Evolutionary conservation across 2,113 vertebrate species (phyloP), one percentile per base, ranked within the genome.

Genomic region (human (Homo sapiens)): DNA sequence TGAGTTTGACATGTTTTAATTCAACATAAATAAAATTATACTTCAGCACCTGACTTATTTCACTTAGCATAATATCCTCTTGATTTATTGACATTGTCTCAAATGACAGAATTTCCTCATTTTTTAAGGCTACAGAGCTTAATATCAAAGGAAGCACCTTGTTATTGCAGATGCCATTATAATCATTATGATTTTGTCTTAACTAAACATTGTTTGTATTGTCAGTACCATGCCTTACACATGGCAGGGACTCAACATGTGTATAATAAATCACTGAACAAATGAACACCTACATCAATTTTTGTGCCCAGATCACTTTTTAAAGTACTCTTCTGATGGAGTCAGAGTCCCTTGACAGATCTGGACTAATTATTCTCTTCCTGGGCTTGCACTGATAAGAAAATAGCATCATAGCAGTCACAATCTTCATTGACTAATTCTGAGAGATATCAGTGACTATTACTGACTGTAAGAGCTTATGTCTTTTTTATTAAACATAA

Each of bases 381-480:
- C 8, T 45, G 23, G n/a, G 16, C 8, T 11, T 59, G 27, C 43
- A 70, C 0, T 43, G 40, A 70, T 78, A 83, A 83, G 50, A 78
- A 86, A 88, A 70, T 76, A 61, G 38, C 0, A 88, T 52, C 40
- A 78, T 32, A 38, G 70, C 5, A 52, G 4, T 17, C 30, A 52
- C 57, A 85, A 3, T 64, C 22, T 30, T 45, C 72, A 52, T 50
- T 83, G 22, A 52, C n/a, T 17, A 93, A 55, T 89, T 84, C 14
- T 48, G 45, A 59, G 17, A 72, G 8, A 92, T 8, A 78, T 13
- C 2, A 30, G 17, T 11, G 1, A 17, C 38, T 83, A 43, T n/a
- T 83, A 9, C 0, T 68, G 9, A 6, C 0, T 68, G 9, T 40
- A 48, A 83, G 8, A 61, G 5, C 2, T 3, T 1, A 38, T 30